Conservation (phyloP, 2,797 vertebrate species). For the Dipus sagitta region DNA sequence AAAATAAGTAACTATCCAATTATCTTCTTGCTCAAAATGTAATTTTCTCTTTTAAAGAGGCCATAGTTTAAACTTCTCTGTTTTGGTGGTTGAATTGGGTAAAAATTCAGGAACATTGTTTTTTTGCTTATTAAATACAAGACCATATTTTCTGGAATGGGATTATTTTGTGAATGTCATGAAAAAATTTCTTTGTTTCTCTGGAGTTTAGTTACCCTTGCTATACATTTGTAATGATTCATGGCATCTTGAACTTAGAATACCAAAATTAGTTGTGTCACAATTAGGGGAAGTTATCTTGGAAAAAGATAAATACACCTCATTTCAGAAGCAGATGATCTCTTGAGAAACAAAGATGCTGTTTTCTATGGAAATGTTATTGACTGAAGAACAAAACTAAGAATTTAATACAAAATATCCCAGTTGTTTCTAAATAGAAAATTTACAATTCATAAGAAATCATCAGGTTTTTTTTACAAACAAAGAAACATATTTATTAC, state of each 20-base stretch:
- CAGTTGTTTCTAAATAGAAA: conserved; percentile 65
- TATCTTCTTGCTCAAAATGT: conserved; percentile 34
- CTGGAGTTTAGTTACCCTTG: conserved; percentile 40
- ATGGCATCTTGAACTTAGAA: conserved; percentile 47
- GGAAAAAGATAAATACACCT: conserved; percentile 69
- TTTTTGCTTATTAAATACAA: conserved; percentile 70
- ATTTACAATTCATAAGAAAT: conserved; percentile 60
- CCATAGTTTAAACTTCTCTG: conserved; percentile 55
- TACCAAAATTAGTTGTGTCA: conserved; percentile 69
- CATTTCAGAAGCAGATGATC: conserved; percentile 71
- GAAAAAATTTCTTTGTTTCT: conserved; percentile 70
- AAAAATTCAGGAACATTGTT: conserved; percentile 61
- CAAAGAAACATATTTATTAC: background rate
- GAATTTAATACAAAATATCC: conserved; percentile 44
- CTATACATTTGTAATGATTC: conserved; percentile 39
- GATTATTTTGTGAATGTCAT: conserved; percentile 46
- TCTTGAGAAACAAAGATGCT: conserved; percentile 73
- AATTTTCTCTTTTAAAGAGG: conserved; percentile 59
- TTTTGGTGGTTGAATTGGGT: conserved; percentile 60
- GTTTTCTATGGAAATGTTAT: conserved; percentile 62
- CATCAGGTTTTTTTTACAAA: conserved; percentile 23
- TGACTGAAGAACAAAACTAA: conserved; percentile 61
- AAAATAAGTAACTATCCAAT: conserved; percentile 46
- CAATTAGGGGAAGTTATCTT: conserved; percentile 68
- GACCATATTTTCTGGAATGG: conserved; percentile 67